Conservation (phyloP, 2,113 vertebrate species). For the Crotalus tigris region DNA sequence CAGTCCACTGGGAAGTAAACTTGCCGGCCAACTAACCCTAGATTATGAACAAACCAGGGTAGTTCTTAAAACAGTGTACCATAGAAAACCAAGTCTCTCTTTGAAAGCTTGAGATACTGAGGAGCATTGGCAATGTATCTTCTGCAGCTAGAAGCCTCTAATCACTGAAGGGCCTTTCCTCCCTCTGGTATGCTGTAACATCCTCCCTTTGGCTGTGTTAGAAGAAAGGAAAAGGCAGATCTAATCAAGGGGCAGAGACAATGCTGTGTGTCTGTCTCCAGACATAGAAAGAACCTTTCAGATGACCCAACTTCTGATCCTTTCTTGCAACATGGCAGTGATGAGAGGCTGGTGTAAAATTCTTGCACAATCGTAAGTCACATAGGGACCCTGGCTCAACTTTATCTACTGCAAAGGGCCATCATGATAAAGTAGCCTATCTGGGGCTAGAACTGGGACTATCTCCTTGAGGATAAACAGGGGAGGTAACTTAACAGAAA, state of each 20-base stretch:
- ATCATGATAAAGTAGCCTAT: not conserved
- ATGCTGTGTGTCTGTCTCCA: not conserved
- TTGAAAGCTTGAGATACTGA: not conserved
- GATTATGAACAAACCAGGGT: not conserved
- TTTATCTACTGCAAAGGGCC: not conserved
- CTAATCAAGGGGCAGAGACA: not conserved
- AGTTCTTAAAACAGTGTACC: not conserved
- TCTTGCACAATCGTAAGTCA: not conserved
- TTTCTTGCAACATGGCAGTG: not conserved
- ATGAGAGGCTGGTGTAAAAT: not conserved
- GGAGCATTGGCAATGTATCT: not conserved
- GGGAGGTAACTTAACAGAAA: not conserved
- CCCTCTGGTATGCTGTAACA: not conserved
- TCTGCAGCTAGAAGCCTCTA: not conserved
- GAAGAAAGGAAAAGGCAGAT: not conserved
- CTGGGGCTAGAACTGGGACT: not conserved
- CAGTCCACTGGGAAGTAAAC: not conserved
- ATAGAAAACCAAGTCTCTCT: not conserved
- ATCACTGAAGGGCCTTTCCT: not conserved
- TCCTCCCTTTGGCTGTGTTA: not conserved
- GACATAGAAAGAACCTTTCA: not conserved
- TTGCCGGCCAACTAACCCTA: not conserved
- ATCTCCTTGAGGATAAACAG: not conserved
- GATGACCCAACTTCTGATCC: not conserved
- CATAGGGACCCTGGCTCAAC: not conserved